Evolutionary conservation across 2,797 vertebrate genomes (phyloP), one percentile per base, ranked within the genome.

Genomic region (Centroberyx gerrardi): DNA sequence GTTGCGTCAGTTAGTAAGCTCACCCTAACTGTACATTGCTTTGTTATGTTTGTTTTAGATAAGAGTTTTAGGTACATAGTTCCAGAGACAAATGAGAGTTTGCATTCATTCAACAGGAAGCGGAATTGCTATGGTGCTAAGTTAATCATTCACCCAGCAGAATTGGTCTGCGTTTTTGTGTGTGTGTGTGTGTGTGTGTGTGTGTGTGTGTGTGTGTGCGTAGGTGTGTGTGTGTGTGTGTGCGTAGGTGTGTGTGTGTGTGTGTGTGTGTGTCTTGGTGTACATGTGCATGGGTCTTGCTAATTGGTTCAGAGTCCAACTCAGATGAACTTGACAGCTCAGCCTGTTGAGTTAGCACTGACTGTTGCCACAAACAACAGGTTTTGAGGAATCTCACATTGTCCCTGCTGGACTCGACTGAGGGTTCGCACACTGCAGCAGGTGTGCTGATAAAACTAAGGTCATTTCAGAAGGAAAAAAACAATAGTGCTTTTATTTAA

Each of bases 221-320:
- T 54, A 33, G 68, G 12, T 58, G 42, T 31, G 27, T 36, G 7
- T 29, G 18, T 44, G 60, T 27, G 52, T 52, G 1, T 42, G 62
- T 12, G 27, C n/a, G n/a, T 36, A 40, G 36, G 27, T 59, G 52
- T 46, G 36, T 56, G 36, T 5, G 53, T 73, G 13, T 38, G 59
- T 38, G 36, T 68, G 48, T 54, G 38, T 62, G 33, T 69, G 49
- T 52, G 44, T 28, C 44, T n/a, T 13, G 10, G 38, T 1, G n/a
- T 69, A 28, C 49, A 36, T 55, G 40, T 71, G 60, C 17, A 33
- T 22, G 29, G 54, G 49, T 56, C 42, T 63, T 29, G 28, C 49
- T 68, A 62, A 79, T 40, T 81, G 71, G 90, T 84, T 82, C 85
- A 91, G 74, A 90, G 90, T 92, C 88, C 87, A 88, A n/a, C 68